A percentile compares a stretch with the other conserved stretches of the same genome.
Evolutionary conservation across 2,797 vertebrate genomes (phyloP).

Genomic region (Microcaecilia unicolor): DNA sequence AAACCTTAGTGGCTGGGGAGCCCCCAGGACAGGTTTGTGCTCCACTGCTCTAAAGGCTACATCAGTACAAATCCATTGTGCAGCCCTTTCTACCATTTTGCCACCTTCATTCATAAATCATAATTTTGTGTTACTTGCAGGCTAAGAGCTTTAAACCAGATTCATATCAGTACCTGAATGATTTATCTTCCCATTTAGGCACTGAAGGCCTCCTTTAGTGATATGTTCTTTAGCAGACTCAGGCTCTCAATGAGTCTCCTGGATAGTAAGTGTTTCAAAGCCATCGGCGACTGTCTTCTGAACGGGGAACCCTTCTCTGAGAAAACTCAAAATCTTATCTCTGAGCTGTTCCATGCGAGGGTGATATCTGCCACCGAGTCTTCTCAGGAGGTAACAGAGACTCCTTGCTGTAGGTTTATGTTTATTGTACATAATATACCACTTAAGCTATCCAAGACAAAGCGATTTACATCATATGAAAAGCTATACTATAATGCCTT

Average conservation of each 20-base stretch:
- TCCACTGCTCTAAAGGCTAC: too few relatives aligned
- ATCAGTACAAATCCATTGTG: too few relatives aligned
- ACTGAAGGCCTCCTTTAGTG: constrained; percentile 58
- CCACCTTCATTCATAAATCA: background rate
- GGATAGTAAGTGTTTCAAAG: constrained; percentile 9
- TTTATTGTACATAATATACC: too few relatives aligned
- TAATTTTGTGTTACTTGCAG: too few relatives aligned
- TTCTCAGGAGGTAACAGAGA: constrained; percentile 50
- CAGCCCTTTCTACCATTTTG: too few relatives aligned
- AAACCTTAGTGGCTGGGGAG: too few relatives aligned
- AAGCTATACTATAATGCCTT: too few relatives aligned
- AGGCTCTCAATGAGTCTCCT: constrained; percentile 17
- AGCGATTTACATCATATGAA: too few relatives aligned
- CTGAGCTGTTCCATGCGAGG: constrained; percentile 41
- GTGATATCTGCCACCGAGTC: constrained; percentile 23
- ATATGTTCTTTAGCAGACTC: constrained; percentile 52
- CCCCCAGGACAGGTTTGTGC: too few relatives aligned
- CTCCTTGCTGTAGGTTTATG: too few relatives aligned
- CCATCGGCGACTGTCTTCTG: background rate
- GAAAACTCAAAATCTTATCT: constrained; percentile 21
- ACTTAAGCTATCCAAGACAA: too few relatives aligned
- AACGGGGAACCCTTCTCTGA: constrained; percentile 14
- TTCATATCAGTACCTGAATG: background rate
- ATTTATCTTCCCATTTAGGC: constrained; percentile 37
- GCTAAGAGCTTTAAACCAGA: background rate